These are phyloP conservation scores for Zaprionus lachaisei DNA, from an alignment of 1,140 invertebrate genomes.

Conservation along the genomic window DNA sequence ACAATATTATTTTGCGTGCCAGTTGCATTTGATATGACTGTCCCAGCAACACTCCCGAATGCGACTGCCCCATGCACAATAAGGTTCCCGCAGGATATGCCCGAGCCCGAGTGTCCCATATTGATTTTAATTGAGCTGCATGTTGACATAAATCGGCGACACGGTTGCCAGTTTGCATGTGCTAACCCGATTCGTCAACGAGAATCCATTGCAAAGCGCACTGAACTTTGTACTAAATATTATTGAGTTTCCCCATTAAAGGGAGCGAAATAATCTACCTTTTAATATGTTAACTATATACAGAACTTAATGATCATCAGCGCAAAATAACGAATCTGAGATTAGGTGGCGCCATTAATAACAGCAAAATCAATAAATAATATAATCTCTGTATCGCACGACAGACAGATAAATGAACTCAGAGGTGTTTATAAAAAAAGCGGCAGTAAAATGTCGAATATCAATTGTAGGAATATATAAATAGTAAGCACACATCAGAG, in stretches of 20 bases:
- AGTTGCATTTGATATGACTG: constrained; percentile 50
- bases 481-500: constrained; percentile 1
- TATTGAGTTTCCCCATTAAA: neutral
- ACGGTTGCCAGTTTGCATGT: constrained; percentile 41
- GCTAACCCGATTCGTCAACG: constrained; percentile 35
- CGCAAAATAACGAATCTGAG: neutral
- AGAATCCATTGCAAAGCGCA: constrained; percentile 24
- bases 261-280: neutral
- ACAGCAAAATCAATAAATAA: neutral
- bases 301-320: neutral
- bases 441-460: neutral
- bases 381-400: neutral
- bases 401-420: constrained; percentile 3
- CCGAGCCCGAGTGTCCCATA: constrained; percentile 25
- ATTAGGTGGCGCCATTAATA: neutral
- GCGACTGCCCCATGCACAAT: constrained; percentile 36
- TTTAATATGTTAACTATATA: neutral
- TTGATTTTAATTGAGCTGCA: constrained; percentile 64
- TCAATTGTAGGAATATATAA: neutral
- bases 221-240: constrained; percentile 37
- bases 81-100: constrained; percentile 40
- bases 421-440: neutral
- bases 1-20: constrained; percentile 49
- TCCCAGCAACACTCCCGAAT: constrained; percentile 12
- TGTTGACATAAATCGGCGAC: constrained; percentile 50